These are phyloP conservation scores for Punctoribates punctum DNA, from an alignment of 2,888 invertebrate species.

Conservation along the genomic window DNA sequence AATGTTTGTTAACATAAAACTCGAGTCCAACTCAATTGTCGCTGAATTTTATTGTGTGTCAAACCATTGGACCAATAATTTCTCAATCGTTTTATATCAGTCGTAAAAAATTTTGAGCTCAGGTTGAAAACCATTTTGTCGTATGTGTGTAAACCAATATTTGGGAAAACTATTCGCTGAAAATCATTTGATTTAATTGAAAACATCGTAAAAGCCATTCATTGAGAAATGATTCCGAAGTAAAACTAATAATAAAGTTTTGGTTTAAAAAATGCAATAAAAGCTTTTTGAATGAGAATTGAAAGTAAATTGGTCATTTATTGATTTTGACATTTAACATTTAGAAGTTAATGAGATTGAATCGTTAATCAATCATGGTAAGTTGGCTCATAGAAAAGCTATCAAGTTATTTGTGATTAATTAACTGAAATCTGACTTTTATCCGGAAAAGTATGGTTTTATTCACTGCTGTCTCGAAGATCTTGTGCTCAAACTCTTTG, in stretches of 20 bases:
- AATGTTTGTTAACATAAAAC: not conserved
- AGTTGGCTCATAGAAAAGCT: not conserved
- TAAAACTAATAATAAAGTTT: no score
- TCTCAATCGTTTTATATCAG: not conserved
- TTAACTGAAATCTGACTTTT: not conserved
- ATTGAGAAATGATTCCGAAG: no score
- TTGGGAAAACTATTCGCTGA: no score
- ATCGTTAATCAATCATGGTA: not conserved
- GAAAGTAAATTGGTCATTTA: no score
- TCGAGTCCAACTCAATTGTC: not conserved
- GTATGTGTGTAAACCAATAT: no score
- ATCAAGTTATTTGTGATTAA: not conserved
- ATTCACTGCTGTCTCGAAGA: conserved; percentile 49
- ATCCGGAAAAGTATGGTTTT: conserved; percentile 48
- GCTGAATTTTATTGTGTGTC: not conserved
- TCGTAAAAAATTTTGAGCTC: not conserved
- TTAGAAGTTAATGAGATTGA: no score
- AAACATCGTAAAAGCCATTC: no score
- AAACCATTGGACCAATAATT: not conserved
- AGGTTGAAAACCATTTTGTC: not conserved
- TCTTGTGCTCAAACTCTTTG: conserved; percentile 48
- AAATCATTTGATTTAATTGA: no score
- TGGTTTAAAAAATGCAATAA: no score
- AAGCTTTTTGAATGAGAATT: no score
- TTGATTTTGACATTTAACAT: no score